Base-by-base conservation (phyloP, 2,797 vertebrate genomes). In the Tenualosa ilisha region DNA sequence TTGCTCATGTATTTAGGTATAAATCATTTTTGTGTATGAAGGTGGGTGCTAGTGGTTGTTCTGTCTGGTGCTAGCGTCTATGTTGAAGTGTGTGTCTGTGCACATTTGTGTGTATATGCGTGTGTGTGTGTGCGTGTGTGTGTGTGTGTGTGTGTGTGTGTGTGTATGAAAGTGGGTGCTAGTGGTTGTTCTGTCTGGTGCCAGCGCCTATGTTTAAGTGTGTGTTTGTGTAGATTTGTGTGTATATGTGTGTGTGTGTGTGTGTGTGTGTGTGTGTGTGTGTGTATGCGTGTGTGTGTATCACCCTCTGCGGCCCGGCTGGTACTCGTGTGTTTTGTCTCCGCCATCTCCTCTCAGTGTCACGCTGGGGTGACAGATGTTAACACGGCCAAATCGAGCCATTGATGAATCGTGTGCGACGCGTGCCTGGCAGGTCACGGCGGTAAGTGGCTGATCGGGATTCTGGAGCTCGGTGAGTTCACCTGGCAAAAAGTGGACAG, bases 361-460 rank as follows among this genome's bases (percentile, higher is more conserved):
- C 93, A 93, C 91, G 88, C 88, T 86, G 91, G 89, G 92, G 91
- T 93, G 93, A 93, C 90, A 93, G 92, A 91, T 94, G 92, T 94
- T 93, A 94, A 94, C 91, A 87, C 61, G 89, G 92, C 90, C 92
- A 94, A 91, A 91, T 92, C 89, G 92, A 92, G 88, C 86, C 92
- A 94, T 95, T 95, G 94, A 94, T 95, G 94, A 93, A 94, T 91
- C 82, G 85, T 22, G 40, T 13, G 89, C 93, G 93, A 88, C 91
- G 88, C 90, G 90, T 24, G 90, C 94, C 92, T 90, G 89, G 90
- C 92, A 93, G 89, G 87, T 93, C 90, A 91, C 90, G 88, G 86
- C 86, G 87, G 85, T 92, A 95, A 96, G 92, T 94, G 93, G 91
- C 92, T 94, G 92, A 95, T 95, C 94, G 93, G 93, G 89, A 95